Conservation (phyloP, 2,113 vertebrate species). For the Crotophaga sulcirostris region DNA sequence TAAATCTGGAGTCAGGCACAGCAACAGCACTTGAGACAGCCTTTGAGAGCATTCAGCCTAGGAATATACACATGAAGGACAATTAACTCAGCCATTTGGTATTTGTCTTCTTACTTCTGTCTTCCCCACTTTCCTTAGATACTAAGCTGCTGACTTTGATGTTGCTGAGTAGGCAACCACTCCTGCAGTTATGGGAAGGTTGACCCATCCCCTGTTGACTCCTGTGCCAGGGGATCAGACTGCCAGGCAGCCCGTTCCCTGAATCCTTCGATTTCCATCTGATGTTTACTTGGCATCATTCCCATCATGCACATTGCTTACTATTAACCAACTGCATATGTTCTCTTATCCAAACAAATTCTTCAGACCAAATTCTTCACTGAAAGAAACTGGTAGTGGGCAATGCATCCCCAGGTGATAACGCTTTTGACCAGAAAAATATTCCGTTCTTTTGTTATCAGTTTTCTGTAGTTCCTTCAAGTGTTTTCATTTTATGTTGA, state of each 20-base stretch:
- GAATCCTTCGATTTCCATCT: neutral
- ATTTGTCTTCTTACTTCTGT: neutral
- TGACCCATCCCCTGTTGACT: neutral
- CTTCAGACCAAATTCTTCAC: neutral
- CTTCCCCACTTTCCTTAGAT: neutral
- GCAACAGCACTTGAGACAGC: neutral
- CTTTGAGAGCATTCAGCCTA: neutral
- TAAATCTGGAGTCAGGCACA: neutral
- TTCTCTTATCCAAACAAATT: neutral
- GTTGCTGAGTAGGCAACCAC: neutral
- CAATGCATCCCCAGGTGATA: too few relatives aligned
- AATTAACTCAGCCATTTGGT: fast-evolving
- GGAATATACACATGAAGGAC: neutral
- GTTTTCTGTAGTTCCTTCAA: neutral
- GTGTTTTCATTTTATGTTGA: neutral
- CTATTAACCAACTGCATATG: neutral
- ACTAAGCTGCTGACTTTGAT: neutral
- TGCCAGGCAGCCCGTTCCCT: neutral
- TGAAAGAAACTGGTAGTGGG: neutral
- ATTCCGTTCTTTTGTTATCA: fast-evolving
- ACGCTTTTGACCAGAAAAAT: neutral
- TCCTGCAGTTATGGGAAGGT: neutral
- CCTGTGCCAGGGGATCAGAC: neutral
- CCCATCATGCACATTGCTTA: fast-evolving
- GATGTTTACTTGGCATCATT: neutral